Percentiles rank a stretch among this genome's conserved stretches.
Evolutionary conservation across 2,113 vertebrate genomes (phyloP).

Genomic region (Aythya baeri): DNA sequence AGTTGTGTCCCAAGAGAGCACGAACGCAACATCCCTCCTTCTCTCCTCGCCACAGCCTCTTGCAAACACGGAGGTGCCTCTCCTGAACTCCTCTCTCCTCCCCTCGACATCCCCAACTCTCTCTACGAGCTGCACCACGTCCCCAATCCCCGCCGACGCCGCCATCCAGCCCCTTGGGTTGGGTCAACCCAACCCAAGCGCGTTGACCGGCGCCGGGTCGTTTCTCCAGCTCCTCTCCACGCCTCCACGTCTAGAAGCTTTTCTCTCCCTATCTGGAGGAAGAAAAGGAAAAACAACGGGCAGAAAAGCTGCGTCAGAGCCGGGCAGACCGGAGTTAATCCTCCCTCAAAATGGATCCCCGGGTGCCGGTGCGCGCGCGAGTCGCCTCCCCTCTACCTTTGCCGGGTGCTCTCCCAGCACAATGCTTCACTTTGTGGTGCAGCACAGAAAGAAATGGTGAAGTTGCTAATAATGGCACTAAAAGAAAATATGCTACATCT

Average conservation of each 20-base stretch:
- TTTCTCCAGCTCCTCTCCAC: background rate
- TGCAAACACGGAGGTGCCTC: rapidly evolving
- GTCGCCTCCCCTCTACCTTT: conserved; percentile 45
- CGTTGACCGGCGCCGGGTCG: rapidly evolving
- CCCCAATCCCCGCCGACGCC: background rate
- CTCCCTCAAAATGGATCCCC: background rate
- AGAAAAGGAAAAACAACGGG: background rate
- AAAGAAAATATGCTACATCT: conserved; percentile 88
- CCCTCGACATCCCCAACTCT: rapidly evolving
- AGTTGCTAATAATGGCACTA: conserved; percentile 87
- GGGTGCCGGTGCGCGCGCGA: background rate
- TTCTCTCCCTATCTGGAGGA: background rate
- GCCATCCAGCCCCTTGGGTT: rapidly evolving
- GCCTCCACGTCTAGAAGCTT: rapidly evolving
- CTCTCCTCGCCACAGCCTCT: background rate
- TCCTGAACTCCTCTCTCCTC: background rate
- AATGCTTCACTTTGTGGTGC: conserved; percentile 72
- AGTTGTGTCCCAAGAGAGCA: conserved; percentile 24
- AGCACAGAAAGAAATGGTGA: conserved; percentile 75
- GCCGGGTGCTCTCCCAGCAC: conserved; percentile 69
- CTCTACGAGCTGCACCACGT: background rate
- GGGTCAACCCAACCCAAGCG: background rate
- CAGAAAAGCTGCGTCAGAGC: conserved; percentile 38
- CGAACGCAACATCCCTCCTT: background rate
- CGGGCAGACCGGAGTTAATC: background rate